A percentile compares a stretch with the other conserved stretches of the same genome.
Conservation (phyloP, 1,140 invertebrate species). For the Solen grandis region DNA sequence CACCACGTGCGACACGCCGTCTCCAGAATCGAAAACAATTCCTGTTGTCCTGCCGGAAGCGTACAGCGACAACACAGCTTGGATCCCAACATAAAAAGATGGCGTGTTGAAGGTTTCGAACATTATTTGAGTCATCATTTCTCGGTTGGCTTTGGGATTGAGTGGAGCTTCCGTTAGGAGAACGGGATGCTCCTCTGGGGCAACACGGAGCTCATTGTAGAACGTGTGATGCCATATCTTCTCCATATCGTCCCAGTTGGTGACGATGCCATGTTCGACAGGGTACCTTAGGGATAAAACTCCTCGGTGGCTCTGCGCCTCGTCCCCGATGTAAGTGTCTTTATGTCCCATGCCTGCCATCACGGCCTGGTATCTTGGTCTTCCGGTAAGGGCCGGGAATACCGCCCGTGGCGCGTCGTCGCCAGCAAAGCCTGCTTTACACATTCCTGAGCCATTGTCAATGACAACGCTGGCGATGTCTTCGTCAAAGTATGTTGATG, state of each 20-base stretch:
- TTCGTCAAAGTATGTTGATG: too few species aligned
- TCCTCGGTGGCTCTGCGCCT: conserved; percentile 95
- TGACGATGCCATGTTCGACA: conserved; percentile 96
- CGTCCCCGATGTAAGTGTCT: conserved; percentile 97
- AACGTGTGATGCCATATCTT: conserved; percentile 88
- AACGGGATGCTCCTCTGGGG: conserved; percentile 78
- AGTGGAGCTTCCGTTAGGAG: conserved; percentile 75
- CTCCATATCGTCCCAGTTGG: conserved; percentile 95
- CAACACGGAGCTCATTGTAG: conserved; percentile 89
- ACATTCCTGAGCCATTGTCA: conserved; percentile 41
- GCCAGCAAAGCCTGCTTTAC: conserved; percentile 31
- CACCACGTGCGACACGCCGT: conserved; percentile 96
- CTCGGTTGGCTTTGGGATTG: conserved; percentile 80
- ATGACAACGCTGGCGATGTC: conserved; percentile 21
- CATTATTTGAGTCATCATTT: conserved; percentile 81
- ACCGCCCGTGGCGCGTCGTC: conserved; percentile 32
- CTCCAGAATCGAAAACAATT: conserved; percentile 95
- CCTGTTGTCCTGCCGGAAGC: conserved; percentile 96
- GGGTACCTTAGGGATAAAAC: conserved; percentile 90
- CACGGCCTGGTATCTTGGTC: conserved; percentile 88
- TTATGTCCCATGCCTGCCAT: conserved; percentile 91
- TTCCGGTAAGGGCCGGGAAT: conserved; percentile 12
- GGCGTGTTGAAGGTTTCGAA: conserved; percentile 84
- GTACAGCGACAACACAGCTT: conserved; percentile 95
- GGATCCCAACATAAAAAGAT: conserved; percentile 95